Base-by-base conservation (phyloP, 2,888 invertebrate genomes). In the Alviniconcha strummeri region DNA sequence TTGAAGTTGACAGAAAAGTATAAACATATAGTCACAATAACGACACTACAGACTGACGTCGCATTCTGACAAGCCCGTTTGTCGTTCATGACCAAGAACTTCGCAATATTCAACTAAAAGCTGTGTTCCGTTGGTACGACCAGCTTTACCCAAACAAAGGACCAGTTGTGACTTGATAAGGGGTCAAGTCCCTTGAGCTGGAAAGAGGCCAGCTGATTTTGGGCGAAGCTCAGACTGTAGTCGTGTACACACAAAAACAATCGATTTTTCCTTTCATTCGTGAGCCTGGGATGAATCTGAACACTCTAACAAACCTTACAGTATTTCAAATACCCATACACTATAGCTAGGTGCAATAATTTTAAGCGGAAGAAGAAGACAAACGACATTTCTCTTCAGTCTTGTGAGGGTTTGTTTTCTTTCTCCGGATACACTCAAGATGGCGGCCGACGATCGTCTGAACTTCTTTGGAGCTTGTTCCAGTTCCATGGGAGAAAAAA, bases 401-500 rank as follows among this genome's bases (percentile, higher is more conserved):
- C n/a, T 75, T 64, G 17, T 64, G 64, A 11, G 19, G 78, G 56
- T 71, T 78, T 78, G 71, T 78, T 78, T 78, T 78, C 57, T 76
- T 72, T 78, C 78, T 78, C 71, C 17, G 15, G 69, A 69, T n/a
- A 69, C 52, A 82, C 56, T 77, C 82, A 84, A 84, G 80, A 84
- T 84, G 84, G 84, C 84, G 84, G 69, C 76, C 76, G 67, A 75
- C 19, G 79, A 75, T 71, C 74, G 83, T 78, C 78, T 57, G 78
- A 78, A 78, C 57, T 72, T 72, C n/a, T 78, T 78, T 78, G 17
- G n/a, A 60, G 57, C 78, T 78, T 64, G 15, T 15, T 78, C 57
- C 17, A 52, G 15, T 64, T 13, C 60, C 36, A 13, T 60, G 57
- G 19, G 17, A 15, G 36, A 60, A 64, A 36, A 60, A 60, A 8